Base-by-base conservation (phyloP, 2,797 vertebrate genomes). In the Loris lydekkerianus region DNA sequence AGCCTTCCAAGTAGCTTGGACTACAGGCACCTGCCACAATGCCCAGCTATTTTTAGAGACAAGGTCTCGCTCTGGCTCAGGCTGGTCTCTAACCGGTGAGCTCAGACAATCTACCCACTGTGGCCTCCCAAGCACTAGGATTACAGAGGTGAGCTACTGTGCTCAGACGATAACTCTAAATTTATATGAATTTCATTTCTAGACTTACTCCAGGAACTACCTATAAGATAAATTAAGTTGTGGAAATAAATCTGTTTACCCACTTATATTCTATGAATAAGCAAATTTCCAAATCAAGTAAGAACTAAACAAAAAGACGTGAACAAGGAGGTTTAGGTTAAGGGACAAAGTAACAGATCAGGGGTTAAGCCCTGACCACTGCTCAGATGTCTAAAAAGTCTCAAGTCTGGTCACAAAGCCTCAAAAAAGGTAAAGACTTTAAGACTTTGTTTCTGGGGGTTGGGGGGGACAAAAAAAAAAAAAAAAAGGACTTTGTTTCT, bases 201-300 rank as follows among this genome's bases (percentile, higher is more conserved):
- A 78, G 56, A 72, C 27, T 90, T 75, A 40, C n/a, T 27, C 73
- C 17, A 85, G 34, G 40, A 95, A 90, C 67, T 29, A 72, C 73
- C 25, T 63, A 3, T 63, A 92, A 92, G 29, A 89, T 53, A 78
- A 43, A 70, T 25, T 70, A 89, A 89, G 23, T 69, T 72, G 23
- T 58, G 63, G 63, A 72, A 77, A 92, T 49, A 67, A 85, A 80
- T 10, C 17, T 60, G 7, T 53, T 89, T 72, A 84, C 29, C 23
- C 29, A 49, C 27, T 11, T 63, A 63, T 34, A 53, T 60, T 82
- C 43, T 92, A 9, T 78, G 10, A 85, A 85, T 29, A 92, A 88
- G 63, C n/a, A 92, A 18, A 86, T 65, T 86, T 86, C 37, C 21
- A 93, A 85, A 56, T 72, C 80, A 95, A 73, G 14, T 46, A 73